Evolutionary conservation across 2,113 vertebrate genomes (phyloP), one percentile per base, ranked within the genome.

Genomic region (Lepidothrix coronata): DNA sequence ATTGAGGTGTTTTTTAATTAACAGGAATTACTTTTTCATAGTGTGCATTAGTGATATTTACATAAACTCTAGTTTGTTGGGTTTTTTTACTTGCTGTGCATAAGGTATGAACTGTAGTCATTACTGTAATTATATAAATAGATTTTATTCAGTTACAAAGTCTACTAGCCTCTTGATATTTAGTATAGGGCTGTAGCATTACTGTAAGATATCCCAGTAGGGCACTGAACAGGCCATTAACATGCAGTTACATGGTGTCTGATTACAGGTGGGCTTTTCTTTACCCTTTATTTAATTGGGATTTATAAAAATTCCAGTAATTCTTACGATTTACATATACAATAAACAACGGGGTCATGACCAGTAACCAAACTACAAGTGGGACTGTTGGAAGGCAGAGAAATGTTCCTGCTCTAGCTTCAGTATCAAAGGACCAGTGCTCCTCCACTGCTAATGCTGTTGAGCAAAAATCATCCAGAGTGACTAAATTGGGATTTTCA

Each of bases 111-210:
- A 74, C 73, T 96, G 85, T 94, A 93, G 80, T 89, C 52, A 68
- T 78, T 63, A 75, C 52, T 95, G 75, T 68, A 96, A 87, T 78
- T 96, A 74, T 76, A 97, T 91, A 97, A 97, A 96, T 93, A 95
- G 93, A 95, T 86, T 95, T 74, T 89, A 85, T 93, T 97, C 25
- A 77, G 88, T 97, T 81, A 25, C 93, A 95, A 95, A 85, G 51
- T 71, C 77, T 94, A 9, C 44, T 2, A 5, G 77, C 52, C 82
- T 96, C 86, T 72, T 96, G 76, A 91, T 89, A 92, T 63, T 16
- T 14, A 54, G 31, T 61, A 31, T 49, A 78, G 63, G 28, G 41
- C 63, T 83, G 14, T 21, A 92, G 72, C 25, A 44, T 81, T 94
- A 92, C 57, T 79, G n/a, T 65, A 49, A 57, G 21, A 9, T 75